A percentile compares a stretch with the other conserved stretches of the same genome.
Evolutionary conservation across 2,797 vertebrate species (phyloP).

Genomic region (Manis crassicaudata): DNA sequence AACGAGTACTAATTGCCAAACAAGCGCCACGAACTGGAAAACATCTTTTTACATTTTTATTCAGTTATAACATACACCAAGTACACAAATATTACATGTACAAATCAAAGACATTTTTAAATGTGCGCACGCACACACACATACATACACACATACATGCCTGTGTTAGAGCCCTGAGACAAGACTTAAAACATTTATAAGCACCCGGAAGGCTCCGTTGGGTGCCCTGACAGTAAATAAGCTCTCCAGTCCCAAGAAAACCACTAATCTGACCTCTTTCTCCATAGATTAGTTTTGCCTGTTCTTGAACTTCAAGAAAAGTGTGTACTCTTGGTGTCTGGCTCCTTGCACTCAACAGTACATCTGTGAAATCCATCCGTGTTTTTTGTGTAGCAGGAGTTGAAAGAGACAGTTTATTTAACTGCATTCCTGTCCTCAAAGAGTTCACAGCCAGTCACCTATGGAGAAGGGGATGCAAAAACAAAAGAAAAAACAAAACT

Average conservation of each 20-base stretch:
- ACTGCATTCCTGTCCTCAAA: not conserved
- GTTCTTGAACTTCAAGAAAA: conserved; percentile 6
- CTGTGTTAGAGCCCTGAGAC: not conserved
- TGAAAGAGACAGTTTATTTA: not conserved
- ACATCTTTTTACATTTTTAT: not conserved
- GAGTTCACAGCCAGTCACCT: not conserved
- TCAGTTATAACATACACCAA: not conserved
- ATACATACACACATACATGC: not conserved
- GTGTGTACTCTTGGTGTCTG: not conserved
- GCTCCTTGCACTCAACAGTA: conserved; percentile 11
- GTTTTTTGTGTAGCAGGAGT: not conserved
- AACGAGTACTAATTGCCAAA: conserved; percentile 17
- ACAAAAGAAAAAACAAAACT: not conserved
- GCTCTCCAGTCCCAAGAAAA: not conserved
- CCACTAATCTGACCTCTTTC: not conserved
- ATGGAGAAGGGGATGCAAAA: not conserved
- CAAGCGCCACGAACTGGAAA: conserved; percentile 4
- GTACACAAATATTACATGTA: not conserved
- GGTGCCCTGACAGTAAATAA: not conserved
- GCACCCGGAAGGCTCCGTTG: not conserved
- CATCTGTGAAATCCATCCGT: not conserved
- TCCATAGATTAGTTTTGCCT: not conserved
- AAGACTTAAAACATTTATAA: conserved; percentile 25
- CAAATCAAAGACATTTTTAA: conserved; percentile 9
- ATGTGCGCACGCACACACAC: not conserved